Evolutionary conservation across 2,888 invertebrate genomes (phyloP), one percentile per base, ranked within the genome.

Genomic region (Nomada lathburiana): DNA sequence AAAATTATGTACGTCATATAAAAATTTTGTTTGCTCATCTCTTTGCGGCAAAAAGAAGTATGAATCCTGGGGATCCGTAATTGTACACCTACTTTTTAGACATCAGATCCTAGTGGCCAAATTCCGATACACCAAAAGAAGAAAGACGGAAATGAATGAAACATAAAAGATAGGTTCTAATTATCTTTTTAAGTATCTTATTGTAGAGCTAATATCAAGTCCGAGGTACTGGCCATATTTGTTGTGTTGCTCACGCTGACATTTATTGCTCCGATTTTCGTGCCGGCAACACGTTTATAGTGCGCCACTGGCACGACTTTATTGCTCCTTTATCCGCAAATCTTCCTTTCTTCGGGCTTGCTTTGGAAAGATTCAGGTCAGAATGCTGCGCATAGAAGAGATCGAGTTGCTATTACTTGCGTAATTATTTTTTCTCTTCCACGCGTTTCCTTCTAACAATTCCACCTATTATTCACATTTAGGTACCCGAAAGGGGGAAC

Each of bases 341-440:
- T 52, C 20, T 60, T 47, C 36, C 57, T 52, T 69, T 53, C 57
- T 62, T 71, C 13, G 26, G 20, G 16, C 52, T 65, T 16, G 60
- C 53, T 47, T 75, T 75, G 64, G 70, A 80, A 80, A 55, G 70
- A 80, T 80, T 71, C 60, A 64, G 75, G 75, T 75, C 69, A 55
- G 69, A 52, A 69, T 64, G 75, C 67, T 60, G 26, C n/a, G 52
- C 59, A 44, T 53, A 42, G 16, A n/a, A 29, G 65, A 60, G 73
- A 16, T 26, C 26, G 7, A n/a, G 36, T 53, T 20, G 36, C 7
- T 20, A 50, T 63, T 50, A 13, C 67, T 16, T 16, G 36, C 50
- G 26, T 36, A 23, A 29, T 59, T 36, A 36, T 36, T 36, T 36
- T 36, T 36, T 36, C 36, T 55, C 50, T 23, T 36, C 4, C 18